These are phyloP conservation scores for Antheraea yamamai DNA, from an alignment of 2,888 invertebrate genomes.

Conservation along the genomic window DNA sequence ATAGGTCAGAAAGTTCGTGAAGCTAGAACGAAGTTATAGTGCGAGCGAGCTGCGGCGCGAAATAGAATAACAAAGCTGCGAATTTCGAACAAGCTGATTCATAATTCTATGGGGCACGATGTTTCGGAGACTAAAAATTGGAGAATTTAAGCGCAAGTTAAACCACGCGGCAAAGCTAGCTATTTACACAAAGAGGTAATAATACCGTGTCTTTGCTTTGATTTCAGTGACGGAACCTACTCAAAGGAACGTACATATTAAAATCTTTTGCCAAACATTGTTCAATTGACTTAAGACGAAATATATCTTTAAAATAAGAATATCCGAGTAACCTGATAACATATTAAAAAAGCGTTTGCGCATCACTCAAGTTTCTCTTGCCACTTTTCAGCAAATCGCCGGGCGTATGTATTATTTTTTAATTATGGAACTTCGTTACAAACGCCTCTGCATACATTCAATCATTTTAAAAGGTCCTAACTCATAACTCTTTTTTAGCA, in stretches of 20 bases:
- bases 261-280: background rate
- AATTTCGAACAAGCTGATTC: too few relatives aligned
- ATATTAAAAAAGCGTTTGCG: slow-evolving; percentile 38
- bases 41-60: too few relatives aligned
- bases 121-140: too few relatives aligned
- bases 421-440: slow-evolving; percentile 30
- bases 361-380: slow-evolving; percentile 49
- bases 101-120: too few relatives aligned
- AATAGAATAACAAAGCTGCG: too few relatives aligned
- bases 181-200: too few relatives aligned
- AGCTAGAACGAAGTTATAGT: too few relatives aligned
- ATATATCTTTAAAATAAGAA: background rate
- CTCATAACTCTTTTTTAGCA: slow-evolving; percentile 11
- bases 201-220: background rate
- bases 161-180: too few relatives aligned
- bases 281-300: background rate
- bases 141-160: too few relatives aligned
- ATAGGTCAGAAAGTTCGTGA: too few relatives aligned
- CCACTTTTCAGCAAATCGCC: slow-evolving; percentile 65
- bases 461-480: slow-evolving; percentile 19
- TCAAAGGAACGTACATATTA: background rate
- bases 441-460: slow-evolving; percentile 26
- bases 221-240: background rate
- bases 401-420: slow-evolving; percentile 48
- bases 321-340: slow-evolving; percentile 12